Percentiles rank a stretch among this genome's conserved stretches.
phyloP scores from a whole-genome alignment of 92 coral and sea anemone genomes.

The Plumapathes pennacea region DNA sequence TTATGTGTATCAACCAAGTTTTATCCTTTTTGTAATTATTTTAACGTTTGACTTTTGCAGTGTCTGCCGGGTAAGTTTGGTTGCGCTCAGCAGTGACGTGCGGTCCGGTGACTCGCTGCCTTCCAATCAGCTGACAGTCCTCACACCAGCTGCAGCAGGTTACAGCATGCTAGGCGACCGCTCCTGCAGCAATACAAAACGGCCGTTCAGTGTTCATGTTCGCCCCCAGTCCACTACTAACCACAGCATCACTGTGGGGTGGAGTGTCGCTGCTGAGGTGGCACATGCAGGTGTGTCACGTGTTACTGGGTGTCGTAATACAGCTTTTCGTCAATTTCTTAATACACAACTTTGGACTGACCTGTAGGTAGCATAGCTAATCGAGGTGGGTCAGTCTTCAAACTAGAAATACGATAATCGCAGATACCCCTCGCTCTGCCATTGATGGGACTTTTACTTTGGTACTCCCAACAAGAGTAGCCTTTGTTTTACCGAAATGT shows the following conservation, averaged over 20 bases:
- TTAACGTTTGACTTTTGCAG: conserved; percentile 11
- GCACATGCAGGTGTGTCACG: too few relatives aligned
- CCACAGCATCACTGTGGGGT: conserved; percentile 49
- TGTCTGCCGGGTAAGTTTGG: conserved; percentile 57
- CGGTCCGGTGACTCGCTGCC: conserved; percentile 67
- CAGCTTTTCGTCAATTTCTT: too few relatives aligned
- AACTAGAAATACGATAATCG: too few relatives aligned
- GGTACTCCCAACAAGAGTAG: too few relatives aligned
- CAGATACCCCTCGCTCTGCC: too few relatives aligned
- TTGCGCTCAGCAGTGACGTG: conserved; percentile 63
- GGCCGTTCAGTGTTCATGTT: conserved; percentile 16
- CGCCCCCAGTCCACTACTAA: conserved; percentile 39
- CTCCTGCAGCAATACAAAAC: background rate
- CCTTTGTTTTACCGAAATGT: too few relatives aligned
- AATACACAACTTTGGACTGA: too few relatives aligned
- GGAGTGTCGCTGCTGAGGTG: conserved; percentile 37
- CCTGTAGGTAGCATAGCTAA: too few relatives aligned
- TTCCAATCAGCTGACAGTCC: conserved; percentile 63
- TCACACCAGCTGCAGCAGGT: conserved; percentile 58
- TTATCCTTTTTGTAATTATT: background rate
- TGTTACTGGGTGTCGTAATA: too few relatives aligned
- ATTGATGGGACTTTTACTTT: too few relatives aligned
- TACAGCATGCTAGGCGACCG: conserved; percentile 30
- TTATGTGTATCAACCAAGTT: too few relatives aligned
- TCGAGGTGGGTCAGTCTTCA: too few relatives aligned